Evolutionary conservation across 2,888 invertebrate species (phyloP), one percentile per base, ranked within the genome.

Genomic region (Zygogramma bicolorata): DNA sequence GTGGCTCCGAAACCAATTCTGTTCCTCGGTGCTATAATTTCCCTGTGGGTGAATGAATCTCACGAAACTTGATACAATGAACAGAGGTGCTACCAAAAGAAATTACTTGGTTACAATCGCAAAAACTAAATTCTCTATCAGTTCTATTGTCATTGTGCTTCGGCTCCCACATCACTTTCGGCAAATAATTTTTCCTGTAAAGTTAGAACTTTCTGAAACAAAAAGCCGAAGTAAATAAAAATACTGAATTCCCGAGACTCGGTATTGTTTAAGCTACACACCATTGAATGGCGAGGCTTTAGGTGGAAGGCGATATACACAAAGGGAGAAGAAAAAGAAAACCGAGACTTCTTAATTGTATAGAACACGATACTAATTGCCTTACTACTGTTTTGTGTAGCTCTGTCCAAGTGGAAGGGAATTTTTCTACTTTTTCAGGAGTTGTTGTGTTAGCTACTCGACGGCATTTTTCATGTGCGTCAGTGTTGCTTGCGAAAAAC

Each of bases 281-380:
- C 22, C 53, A 49, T 59, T 65, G 59, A 59, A 13, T 70, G 29
- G 59, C 42, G 49, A 31, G 67, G 57, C 73, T 71, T 73, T 65
- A 71, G 71, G 65, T 74, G 70, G 58, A 65, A 70, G 62, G 25
- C 58, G 42, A 62, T 62, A 42, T 62, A 60, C 65, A 68, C 42
- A 72, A 65, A 66, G 58, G 63, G 70, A 68, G 69, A 74, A 77
- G 77, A 78, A 80, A 78, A 81, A 82, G 84, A 81, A 81, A 80
- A 77, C 79, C 78, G 80, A 81, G 82, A 81, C 83, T 84, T 83
- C 83, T 84, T 86, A 86, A 87, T 86, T 86, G 86, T 84, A 84
- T 82, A 85, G 85, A 86, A 86, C 84, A 86, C 83, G 85, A 85
- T 86, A 86, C 86, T 86, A 87, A 87, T 87, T 86, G 86, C 85